Percentiles rank a stretch among this genome's conserved stretches.
These are phyloP conservation scores for Drosophila simulans DNA, from an alignment of 1,140 invertebrate species.

Conservation along the genomic window DNA sequence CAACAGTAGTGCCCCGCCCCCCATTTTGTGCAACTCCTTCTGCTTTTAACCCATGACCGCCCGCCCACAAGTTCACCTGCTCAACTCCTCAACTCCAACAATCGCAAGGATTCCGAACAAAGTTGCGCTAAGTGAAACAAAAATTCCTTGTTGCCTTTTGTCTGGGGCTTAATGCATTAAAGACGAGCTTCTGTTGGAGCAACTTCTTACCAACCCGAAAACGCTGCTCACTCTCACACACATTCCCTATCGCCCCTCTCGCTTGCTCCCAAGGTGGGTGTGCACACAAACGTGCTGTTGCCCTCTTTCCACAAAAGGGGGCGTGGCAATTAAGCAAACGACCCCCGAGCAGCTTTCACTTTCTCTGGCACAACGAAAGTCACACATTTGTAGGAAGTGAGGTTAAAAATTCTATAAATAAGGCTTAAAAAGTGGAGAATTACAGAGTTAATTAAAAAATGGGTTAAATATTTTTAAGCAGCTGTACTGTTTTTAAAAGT, in stretches of 20 bases:
- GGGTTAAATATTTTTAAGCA: neutral
- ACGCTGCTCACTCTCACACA: neutral
- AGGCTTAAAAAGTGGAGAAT: too few species aligned
- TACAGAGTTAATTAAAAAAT: too few species aligned
- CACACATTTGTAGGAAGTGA: neutral
- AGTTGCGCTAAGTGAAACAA: conserved; percentile 37
- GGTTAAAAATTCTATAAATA: neutral
- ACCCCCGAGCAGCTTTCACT: conserved; percentile 35
- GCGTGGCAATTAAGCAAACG: conserved; percentile 69
- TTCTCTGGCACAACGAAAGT: conserved; percentile 10
- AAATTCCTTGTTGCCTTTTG: conserved; percentile 53
- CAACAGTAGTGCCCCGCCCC: conserved; percentile 4
- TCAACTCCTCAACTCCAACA: conserved; percentile 3
- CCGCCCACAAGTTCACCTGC: conserved; percentile 16
- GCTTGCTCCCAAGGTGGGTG: conserved; percentile 38
- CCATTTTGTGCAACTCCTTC: neutral
- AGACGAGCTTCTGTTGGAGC: conserved; percentile 18
- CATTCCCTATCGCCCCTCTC: conserved; percentile 11
- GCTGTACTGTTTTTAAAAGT: neutral
- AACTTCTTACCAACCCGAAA: neutral
- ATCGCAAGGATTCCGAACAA: conserved; percentile 26
- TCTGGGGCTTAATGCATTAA: conserved; percentile 64
- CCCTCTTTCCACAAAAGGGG: conserved; percentile 28
- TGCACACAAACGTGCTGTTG: conserved; percentile 61
- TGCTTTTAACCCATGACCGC: neutral